Evolutionary conservation across 2,113 vertebrate genomes (phyloP).

Genomic region (Paraplagusia blochii): DNA sequence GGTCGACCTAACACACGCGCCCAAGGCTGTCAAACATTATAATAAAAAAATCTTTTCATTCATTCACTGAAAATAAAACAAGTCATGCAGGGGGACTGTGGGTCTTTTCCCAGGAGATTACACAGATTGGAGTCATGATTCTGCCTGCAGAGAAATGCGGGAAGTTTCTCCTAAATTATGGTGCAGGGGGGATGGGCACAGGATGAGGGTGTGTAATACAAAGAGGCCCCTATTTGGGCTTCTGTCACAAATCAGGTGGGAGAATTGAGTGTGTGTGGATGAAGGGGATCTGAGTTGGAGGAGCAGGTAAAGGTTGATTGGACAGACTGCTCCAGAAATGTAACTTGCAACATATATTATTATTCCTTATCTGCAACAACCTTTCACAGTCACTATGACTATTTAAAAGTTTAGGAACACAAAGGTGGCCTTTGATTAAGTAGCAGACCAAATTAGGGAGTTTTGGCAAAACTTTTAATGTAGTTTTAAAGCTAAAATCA

Average conservation of each 20-base stretch:
- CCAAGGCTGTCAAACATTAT: not conserved
- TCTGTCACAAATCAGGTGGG: slow-evolving; percentile 29
- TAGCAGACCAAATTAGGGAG: too few relatives aligned
- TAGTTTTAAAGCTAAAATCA: too few relatives aligned
- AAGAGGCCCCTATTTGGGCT: slow-evolving; percentile 18
- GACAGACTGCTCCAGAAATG: too few relatives aligned
- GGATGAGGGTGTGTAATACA: slow-evolving; percentile 12
- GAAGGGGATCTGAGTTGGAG: not conserved
- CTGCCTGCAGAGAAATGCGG: slow-evolving; percentile 5
- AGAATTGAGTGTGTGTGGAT: not conserved
- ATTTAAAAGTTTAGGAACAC: too few relatives aligned
- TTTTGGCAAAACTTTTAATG: too few relatives aligned
- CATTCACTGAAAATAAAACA: slow-evolving; percentile 9
- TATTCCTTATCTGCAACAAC: too few relatives aligned
- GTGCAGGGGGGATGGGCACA: not conserved
- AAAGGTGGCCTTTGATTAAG: too few relatives aligned
- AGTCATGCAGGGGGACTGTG: slow-evolving; percentile 1
- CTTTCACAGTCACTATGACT: too few relatives aligned
- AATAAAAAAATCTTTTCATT: slow-evolving; percentile 19
- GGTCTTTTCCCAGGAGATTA: not conserved
- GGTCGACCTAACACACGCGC: slow-evolving; percentile 6
- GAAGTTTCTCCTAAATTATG: not conserved
- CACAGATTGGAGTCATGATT: not conserved
- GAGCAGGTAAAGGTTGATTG: slow-evolving; percentile 28
- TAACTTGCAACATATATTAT: too few relatives aligned